Conservation (phyloP, 1,140 invertebrate genomes). For the Rhopalosiphum padi region DNA sequence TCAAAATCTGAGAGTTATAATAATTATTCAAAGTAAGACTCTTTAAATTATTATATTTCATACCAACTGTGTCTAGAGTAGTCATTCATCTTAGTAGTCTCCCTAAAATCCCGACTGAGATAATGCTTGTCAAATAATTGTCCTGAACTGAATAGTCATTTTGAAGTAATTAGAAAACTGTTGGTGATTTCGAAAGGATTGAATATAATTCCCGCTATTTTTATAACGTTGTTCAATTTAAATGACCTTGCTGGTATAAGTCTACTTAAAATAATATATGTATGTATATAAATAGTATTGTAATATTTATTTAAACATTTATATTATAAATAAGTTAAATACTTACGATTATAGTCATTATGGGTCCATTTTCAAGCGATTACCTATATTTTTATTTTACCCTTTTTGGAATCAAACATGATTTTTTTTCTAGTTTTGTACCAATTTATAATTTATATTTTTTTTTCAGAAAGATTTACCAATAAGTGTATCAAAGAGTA, state of each 20-base stretch:
- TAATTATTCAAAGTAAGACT: not conserved
- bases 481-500: not conserved
- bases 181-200: not conserved
- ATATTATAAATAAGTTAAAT: not conserved
- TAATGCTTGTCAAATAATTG: not conserved
- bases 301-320: not conserved
- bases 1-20: not conserved
- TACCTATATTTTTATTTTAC: not conserved
- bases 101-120: not conserved
- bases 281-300: not conserved
- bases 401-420: not conserved
- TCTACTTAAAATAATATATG: not conserved
- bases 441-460: not conserved
- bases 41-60: not conserved
- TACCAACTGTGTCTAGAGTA: not conserved
- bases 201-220: not conserved
- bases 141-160: not conserved
- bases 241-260: not conserved
- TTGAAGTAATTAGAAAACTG: not conserved
- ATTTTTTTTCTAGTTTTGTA: not conserved
- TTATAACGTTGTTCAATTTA: not conserved
- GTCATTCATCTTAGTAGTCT: not conserved
- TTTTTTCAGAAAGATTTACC: not conserved
- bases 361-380: not conserved
- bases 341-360: not conserved